These are phyloP conservation scores for Nymphalis io DNA, from an alignment of 1,140 invertebrate genomes.

Conservation along the genomic window DNA sequence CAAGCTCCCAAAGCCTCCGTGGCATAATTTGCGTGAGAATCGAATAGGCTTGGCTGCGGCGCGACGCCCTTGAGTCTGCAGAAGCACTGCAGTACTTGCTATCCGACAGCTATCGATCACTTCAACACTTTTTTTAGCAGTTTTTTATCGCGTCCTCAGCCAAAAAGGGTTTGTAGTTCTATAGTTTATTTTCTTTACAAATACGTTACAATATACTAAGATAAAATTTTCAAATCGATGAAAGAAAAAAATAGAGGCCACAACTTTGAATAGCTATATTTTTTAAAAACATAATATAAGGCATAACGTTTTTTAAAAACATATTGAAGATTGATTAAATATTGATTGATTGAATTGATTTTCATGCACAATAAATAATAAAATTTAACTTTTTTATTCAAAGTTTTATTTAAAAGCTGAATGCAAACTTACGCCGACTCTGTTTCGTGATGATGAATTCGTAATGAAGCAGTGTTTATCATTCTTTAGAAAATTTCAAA, in stretches of 20 bases:
- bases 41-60: slow-evolving; percentile 28
- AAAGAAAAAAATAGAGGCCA: no score
- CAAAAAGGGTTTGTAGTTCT: slow-evolving; percentile 18
- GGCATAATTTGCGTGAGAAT: slow-evolving; percentile 24
- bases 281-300: no score
- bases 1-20: slow-evolving; percentile 7
- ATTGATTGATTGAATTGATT: no score
- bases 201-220: neutral
- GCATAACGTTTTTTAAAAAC: no score
- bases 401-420: slow-evolving; percentile 10
- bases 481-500: slow-evolving; percentile 29
- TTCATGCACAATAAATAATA: no score
- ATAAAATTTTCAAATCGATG: no score
- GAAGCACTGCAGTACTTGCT: slow-evolving; percentile 49
- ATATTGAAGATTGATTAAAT: no score
- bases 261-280: no score
- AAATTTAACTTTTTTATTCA: no score
- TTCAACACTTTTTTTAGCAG: slow-evolving; percentile 20
- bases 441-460: slow-evolving; percentile 22
- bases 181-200: neutral
- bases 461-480: slow-evolving; percentile 24
- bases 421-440: slow-evolving; percentile 12
- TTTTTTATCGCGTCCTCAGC: slow-evolving; percentile 18
- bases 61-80: slow-evolving; percentile 52
- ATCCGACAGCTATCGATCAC: slow-evolving; percentile 46